Evolutionary conservation across 2,888 invertebrate genomes (phyloP).

Genomic region (Tenthredo livida): DNA sequence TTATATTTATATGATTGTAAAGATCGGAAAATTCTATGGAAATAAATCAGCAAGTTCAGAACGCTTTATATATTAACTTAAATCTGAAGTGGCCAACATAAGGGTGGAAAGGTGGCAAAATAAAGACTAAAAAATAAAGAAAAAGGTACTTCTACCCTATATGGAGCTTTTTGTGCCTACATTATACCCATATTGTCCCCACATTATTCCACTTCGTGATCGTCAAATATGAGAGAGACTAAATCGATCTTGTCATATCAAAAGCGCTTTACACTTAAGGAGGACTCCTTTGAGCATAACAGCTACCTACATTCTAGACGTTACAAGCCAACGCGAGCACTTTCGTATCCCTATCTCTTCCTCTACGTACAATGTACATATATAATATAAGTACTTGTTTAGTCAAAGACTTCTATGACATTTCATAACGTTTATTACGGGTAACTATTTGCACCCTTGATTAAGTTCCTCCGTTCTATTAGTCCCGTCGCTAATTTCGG

Average conservation of each 20-base stretch:
- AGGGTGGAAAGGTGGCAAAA: no score
- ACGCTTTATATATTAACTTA: no score
- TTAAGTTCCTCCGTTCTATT: neutral
- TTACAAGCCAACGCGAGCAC: neutral
- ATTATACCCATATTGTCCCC: neutral
- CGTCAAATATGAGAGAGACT: constrained; percentile 11
- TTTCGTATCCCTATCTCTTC: neutral
- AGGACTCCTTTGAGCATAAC: constrained; percentile 19
- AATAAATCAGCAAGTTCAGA: no score
- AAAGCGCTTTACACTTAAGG: constrained; percentile 20
- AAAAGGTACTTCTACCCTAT: no score
- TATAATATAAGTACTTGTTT: neutral
- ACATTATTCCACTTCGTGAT: constrained; percentile 18
- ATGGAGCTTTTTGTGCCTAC: neutral
- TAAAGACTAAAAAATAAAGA: no score
- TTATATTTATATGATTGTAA: no score
- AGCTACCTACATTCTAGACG: constrained; percentile 9
- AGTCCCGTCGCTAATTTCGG: neutral
- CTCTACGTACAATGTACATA: neutral
- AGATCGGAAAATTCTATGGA: no score
- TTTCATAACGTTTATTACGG: neutral
- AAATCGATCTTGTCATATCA: constrained; percentile 2
- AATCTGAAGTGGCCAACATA: no score
- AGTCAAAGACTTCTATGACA: neutral
- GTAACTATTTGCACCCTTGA: neutral